Evolutionary conservation across 2,113 vertebrate species (phyloP), one percentile per base, ranked within the genome.

Genomic region (Brachionichthys hirsutus): DNA sequence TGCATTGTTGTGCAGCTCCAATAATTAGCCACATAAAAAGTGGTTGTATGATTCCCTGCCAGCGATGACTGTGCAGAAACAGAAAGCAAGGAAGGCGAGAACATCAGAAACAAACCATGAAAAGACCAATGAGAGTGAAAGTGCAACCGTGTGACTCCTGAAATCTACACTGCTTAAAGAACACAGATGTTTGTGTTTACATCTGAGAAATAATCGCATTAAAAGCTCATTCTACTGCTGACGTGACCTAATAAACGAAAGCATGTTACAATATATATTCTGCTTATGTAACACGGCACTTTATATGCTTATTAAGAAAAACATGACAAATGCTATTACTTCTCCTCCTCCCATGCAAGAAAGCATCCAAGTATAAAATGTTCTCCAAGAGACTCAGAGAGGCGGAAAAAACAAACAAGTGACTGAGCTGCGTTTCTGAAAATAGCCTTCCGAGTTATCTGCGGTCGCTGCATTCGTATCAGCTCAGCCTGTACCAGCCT

Each of bases 291-390:
- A 30, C 24, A 30, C 8, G 24, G 24, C 3, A 6, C 18, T 57
- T 75, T 67, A 67, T 34, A 62, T n/a, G 12, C 11, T 74, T 76
- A 85, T 78, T 78, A 4, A 42, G 15, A 70, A 68, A 57, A 12
- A 35, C 40, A 53, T 30, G 22, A 54, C 57, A 48, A 70, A 56
- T 56, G 73, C 11, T 49, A 55, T 79, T 47, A 44, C 0, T 24
- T 63, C 35, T 67, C 41, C 17, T 19, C 47, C 60, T 67, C 56
- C 52, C 45, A 67, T 42, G 34, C 73, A 59, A 48, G 64, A 75
- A 79, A 41, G 54, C 66, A 79, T 75, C 72, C 74, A 70, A 67
- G 74, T 58, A 52, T 55, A 57, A 70, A 72, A 81, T 40, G 53
- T 50, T 72, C 49, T 77, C 60, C 14, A 36, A 53, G 47, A 67